These are phyloP conservation scores for Diadumene lineata DNA, from an alignment of 92 coral and sea anemone species.

Conservation along the genomic window DNA sequence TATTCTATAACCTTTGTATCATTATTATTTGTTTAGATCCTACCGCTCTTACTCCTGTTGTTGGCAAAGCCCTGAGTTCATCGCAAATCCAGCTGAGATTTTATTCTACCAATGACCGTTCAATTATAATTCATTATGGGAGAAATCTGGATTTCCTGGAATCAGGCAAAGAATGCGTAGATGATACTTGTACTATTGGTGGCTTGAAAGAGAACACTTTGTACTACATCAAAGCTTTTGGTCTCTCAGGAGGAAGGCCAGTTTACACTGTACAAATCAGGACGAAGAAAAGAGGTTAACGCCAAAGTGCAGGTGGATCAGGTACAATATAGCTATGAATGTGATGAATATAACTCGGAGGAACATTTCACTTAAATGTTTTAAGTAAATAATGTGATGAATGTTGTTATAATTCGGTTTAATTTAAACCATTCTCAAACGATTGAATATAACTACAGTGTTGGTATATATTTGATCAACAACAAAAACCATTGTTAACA, in stretches of 20 bases:
- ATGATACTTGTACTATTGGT: constrained; percentile 9
- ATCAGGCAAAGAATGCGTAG: not conserved
- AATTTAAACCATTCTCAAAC: too few relatives aligned
- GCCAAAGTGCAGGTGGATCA: too few relatives aligned
- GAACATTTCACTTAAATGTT: too few relatives aligned
- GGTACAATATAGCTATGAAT: too few relatives aligned
- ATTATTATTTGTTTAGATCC: constrained; percentile 4
- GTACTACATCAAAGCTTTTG: constrained; percentile 13
- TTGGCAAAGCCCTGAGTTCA: constrained; percentile 12
- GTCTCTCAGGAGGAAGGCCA: not conserved
- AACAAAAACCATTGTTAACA: too few relatives aligned
- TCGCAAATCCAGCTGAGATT: not conserved
- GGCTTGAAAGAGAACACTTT: constrained; percentile 12
- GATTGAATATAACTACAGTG: too few relatives aligned
- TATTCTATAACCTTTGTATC: too few relatives aligned
- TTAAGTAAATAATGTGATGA: too few relatives aligned
- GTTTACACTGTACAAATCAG: not conserved
- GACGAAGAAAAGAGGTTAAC: not conserved
- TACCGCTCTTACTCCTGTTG: not conserved
- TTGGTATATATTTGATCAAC: too few relatives aligned
- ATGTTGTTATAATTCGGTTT: too few relatives aligned
- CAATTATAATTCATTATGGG: not conserved
- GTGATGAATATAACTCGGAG: too few relatives aligned
- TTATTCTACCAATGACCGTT: not conserved
- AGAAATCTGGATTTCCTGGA: not conserved